Conservation (phyloP, 35 echinoderm and acorn worm genomes). For the Lytechinus variegatus region DNA sequence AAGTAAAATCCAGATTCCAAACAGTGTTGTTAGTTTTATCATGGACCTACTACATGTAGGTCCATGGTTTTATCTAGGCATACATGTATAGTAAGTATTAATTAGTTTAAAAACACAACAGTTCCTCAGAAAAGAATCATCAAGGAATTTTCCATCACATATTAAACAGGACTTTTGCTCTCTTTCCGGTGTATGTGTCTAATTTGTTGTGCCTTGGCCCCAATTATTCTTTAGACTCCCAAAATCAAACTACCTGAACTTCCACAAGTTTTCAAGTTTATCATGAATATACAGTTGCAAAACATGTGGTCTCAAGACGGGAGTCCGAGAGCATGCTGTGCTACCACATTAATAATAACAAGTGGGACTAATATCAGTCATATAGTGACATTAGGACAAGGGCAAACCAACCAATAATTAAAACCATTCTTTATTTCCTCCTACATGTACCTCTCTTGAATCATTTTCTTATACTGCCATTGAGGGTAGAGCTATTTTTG, state of each 20-base stretch:
- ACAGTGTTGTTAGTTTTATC: too few species aligned
- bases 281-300: neutral
- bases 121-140: too few species aligned
- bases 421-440: neutral
- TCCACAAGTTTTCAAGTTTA: neutral
- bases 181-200: too few species aligned
- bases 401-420: conserved; percentile 31
- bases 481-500: neutral
- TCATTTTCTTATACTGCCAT: neutral
- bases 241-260: neutral
- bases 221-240: neutral
- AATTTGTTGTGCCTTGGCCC: too few species aligned
- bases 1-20: too few species aligned
- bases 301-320: neutral
- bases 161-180: too few species aligned
- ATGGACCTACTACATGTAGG: too few species aligned
- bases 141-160: too few species aligned
- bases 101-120: too few species aligned
- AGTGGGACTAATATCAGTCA: neutral
- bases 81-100: too few species aligned
- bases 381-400: neutral
- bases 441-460: neutral
- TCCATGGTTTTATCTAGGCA: too few species aligned
- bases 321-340: neutral
- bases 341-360: neutral